Evolutionary conservation across 2,888 invertebrate genomes (phyloP).

Genomic region (Aproaerema taeniolella): DNA sequence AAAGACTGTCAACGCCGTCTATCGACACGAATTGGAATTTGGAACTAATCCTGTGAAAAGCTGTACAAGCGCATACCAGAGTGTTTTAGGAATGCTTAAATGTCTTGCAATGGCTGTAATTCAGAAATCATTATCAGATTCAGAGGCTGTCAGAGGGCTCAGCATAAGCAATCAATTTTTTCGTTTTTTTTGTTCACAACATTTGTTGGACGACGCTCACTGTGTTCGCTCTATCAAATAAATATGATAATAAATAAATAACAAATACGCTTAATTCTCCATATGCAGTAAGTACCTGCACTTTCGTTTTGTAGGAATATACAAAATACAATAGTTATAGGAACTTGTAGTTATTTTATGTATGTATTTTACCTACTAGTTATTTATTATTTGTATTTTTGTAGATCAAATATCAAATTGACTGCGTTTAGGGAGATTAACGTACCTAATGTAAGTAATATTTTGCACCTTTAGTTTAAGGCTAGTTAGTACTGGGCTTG

Average conservation of each 20-base stretch:
- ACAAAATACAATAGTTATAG: slow-evolving; percentile 55
- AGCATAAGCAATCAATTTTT: too few species aligned
- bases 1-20: too few species aligned
- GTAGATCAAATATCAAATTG: slow-evolving; percentile 64
- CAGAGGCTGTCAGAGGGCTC: too few species aligned
- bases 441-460: slow-evolving; percentile 50
- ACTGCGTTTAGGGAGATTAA: slow-evolving; percentile 69
- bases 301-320: slow-evolving; percentile 60
- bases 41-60: too few species aligned
- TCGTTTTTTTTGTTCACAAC: too few species aligned
- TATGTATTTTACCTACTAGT: slow-evolving; percentile 52
- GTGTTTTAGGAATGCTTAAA: too few species aligned
- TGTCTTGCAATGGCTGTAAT: too few species aligned
- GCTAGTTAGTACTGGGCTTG: slow-evolving; percentile 25
- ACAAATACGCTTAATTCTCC: slow-evolving; percentile 63
- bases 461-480: slow-evolving; percentile 58
- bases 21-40: too few species aligned
- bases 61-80: too few species aligned
- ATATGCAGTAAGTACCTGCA: slow-evolving; percentile 68
- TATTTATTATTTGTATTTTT: slow-evolving; percentile 62
- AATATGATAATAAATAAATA: slow-evolving; percentile 10
- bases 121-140: too few species aligned
- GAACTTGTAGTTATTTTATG: slow-evolving; percentile 49
- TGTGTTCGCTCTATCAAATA: too few species aligned
- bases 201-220: too few species aligned